Conservation (phyloP, 2,113 vertebrate genomes). For the Bombycilla garrulus region DNA sequence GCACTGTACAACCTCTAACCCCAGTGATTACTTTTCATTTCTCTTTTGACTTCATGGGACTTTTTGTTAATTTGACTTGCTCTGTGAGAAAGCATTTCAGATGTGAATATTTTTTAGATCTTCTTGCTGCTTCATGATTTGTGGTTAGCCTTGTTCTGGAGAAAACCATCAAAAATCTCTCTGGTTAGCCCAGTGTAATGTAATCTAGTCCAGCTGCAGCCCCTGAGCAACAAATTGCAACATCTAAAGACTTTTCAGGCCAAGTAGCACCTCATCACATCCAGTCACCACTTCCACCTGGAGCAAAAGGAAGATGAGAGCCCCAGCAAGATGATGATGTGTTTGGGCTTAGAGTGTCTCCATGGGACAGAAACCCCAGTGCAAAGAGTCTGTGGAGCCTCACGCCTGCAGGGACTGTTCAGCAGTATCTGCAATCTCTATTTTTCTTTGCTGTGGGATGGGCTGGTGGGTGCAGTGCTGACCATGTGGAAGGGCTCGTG, state of each 20-base stretch:
- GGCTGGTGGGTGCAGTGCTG: background rate
- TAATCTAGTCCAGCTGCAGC: background rate
- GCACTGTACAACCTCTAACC: background rate
- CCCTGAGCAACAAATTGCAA: background rate
- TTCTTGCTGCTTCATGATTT: slow-evolving; percentile 14
- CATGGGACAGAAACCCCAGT: background rate
- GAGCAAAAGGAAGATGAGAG: background rate
- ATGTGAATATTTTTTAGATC: background rate
- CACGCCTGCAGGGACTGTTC: background rate
- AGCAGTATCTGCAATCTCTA: background rate
- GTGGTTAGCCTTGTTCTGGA: background rate
- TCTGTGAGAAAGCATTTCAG: background rate
- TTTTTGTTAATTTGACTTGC: slow-evolving; percentile 3
- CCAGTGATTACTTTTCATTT: background rate
- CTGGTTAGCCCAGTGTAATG: background rate
- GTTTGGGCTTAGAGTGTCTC: background rate
- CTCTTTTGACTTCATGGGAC: slow-evolving; percentile 12
- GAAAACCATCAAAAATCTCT: slow-evolving; percentile 24
- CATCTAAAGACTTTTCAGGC: background rate
- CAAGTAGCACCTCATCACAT: background rate
- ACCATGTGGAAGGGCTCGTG: background rate
- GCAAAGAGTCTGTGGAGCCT: background rate
- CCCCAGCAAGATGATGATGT: background rate
- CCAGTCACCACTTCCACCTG: background rate
- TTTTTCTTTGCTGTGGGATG: background rate